A percentile compares a stretch with the other conserved stretches of the same genome.
These are phyloP conservation scores for Julus scandinavius DNA, from an alignment of 2,888 invertebrate genomes.

Conservation along the genomic window DNA sequence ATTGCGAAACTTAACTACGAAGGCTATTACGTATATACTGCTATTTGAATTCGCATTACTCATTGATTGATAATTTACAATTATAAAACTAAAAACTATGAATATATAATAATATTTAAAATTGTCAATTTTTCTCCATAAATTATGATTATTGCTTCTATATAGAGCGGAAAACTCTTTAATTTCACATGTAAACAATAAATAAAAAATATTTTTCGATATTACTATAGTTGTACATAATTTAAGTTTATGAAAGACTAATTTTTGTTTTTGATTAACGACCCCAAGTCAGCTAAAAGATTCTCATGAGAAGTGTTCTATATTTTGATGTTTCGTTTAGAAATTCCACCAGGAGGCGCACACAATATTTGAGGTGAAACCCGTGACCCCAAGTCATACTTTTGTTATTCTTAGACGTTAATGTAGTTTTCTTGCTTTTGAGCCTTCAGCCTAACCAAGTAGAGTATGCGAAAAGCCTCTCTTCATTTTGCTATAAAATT, in stretches of 20 bases:
- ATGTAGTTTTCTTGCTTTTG: not conserved
- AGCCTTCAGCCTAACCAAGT: not conserved
- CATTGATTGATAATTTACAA: not conserved
- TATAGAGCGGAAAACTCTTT: too few relatives aligned
- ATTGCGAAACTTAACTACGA: not conserved
- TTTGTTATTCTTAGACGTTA: constrained; percentile 30
- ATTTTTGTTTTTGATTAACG: too few relatives aligned
- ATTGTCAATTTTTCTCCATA: too few relatives aligned
- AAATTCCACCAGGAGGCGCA: not conserved
- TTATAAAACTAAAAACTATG: not conserved
- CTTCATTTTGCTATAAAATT: constrained; percentile 42
- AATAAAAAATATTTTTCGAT: too few relatives aligned
- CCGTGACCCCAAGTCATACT: not conserved
- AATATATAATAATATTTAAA: not conserved
- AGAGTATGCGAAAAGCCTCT: constrained; percentile 13
- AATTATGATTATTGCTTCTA: too few relatives aligned
- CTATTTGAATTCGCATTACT: not conserved
- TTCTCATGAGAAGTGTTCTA: too few relatives aligned
- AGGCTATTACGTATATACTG: not conserved
- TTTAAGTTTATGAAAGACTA: too few relatives aligned
- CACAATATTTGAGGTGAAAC: not conserved
- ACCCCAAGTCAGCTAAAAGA: too few relatives aligned
- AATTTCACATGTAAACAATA: too few relatives aligned
- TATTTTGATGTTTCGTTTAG: not conserved
- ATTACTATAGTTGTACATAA: too few relatives aligned